These are phyloP conservation scores for Bolinopsis microptera DNA, from an alignment of 37 sponge, comb jelly and placozoan genomes.

Conservation along the genomic window DNA sequence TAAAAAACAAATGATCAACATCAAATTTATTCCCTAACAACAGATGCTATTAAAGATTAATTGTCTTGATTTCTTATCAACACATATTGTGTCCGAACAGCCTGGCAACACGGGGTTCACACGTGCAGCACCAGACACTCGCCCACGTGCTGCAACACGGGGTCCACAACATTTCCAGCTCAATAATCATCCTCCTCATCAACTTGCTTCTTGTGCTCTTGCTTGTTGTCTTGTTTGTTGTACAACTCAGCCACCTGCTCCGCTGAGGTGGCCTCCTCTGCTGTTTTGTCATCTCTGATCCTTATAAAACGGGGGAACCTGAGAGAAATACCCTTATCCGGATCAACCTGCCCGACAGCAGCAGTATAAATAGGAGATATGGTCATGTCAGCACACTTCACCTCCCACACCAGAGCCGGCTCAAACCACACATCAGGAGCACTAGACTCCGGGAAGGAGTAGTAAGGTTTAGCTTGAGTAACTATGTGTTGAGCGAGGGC, in stretches of 20 bases:
- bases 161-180: no score
- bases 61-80: no score
- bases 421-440: conserved; percentile 96
- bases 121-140: no score
- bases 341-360: conserved; percentile 89
- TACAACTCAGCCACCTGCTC: conserved; percentile 87
- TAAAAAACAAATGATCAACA: no score
- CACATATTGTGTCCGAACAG: no score
- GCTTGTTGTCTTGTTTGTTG: conserved; percentile 77
- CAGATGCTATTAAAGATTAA: no score
- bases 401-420: conserved; percentile 91
- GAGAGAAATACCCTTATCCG: conserved; percentile 94
- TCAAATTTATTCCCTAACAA: no score
- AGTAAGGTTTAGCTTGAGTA: conserved; percentile 82
- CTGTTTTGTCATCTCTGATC: conserved; percentile 90
- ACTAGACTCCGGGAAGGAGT: conserved; percentile 72
- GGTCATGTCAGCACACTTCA: conserved; percentile 95
- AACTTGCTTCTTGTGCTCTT: neutral
- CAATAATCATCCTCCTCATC: neutral
- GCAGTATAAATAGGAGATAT: conserved; percentile 95
- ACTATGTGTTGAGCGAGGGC: conserved; percentile 82
- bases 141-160: no score
- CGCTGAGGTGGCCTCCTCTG: conserved; percentile 92
- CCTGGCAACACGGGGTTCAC: no score
- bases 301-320: conserved; percentile 96